phyloP scores from a whole-genome alignment of 2,797 vertebrate species.

The Limosa lapponica region DNA sequence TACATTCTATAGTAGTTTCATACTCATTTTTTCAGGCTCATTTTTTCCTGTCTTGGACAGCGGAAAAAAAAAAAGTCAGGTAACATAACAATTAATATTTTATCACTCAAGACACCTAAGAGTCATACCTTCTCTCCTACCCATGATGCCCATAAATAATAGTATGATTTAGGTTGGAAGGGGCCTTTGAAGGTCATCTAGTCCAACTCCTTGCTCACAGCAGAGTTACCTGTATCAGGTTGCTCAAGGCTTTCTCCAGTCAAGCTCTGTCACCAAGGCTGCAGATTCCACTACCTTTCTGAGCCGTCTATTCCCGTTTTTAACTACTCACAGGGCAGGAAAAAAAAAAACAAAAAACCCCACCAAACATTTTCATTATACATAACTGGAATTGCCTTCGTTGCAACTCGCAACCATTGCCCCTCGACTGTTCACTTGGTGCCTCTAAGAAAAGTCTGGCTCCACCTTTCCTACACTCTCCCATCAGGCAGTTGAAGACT shows the following conservation, averaged over 20 bases:
- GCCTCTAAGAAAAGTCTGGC: not conserved
- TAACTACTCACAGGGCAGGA: not conserved
- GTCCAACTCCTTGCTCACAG: not conserved
- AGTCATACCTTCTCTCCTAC: not conserved
- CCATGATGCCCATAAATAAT: not conserved
- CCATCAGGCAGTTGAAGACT: not conserved
- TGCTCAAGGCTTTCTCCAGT: not conserved
- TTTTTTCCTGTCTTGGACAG: not conserved
- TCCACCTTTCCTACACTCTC: not conserved
- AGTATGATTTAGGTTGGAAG: not conserved
- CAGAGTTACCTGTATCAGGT: not conserved
- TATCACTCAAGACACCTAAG: not conserved
- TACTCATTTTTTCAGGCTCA: no score
- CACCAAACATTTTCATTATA: not conserved
- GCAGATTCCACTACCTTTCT: not conserved
- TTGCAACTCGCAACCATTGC: not conserved
- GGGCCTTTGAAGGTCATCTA: not conserved
- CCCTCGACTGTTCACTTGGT: not conserved
- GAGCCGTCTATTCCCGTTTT: not conserved
- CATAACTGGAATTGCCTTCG: not conserved
- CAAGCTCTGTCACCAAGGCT: not conserved
- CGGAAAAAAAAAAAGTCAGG: not conserved
- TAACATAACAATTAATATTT: not conserved
- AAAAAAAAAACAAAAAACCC: not conserved
- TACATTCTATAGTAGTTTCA: not conserved